Conservation (phyloP, 2,888 invertebrate species). For the Lamellibrachia columna region DNA sequence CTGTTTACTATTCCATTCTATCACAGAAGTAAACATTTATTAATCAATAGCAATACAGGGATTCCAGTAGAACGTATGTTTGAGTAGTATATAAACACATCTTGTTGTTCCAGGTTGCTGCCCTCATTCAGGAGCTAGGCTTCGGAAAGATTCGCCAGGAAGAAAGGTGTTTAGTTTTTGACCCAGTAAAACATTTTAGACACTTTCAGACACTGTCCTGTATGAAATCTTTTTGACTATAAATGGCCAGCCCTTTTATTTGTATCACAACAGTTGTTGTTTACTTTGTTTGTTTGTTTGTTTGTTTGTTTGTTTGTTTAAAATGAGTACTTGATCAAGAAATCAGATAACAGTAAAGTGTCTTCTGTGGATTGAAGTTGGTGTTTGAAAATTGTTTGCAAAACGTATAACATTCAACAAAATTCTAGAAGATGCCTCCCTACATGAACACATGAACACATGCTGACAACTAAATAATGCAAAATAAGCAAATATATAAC, state of each 20-base stretch:
- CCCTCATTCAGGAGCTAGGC: slow-evolving; percentile 48
- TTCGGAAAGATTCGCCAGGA: slow-evolving; percentile 44
- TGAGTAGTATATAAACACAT: not conserved
- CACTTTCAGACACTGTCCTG: not conserved
- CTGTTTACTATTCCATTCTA: not conserved
- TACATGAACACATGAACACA: not conserved
- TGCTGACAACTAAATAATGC: not conserved
- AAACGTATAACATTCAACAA: no score
- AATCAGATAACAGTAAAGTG: no score
- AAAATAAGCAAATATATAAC: not conserved
- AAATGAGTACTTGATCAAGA: no score
- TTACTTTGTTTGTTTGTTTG: no score
- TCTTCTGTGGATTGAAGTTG: not conserved
- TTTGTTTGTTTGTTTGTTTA: no score
- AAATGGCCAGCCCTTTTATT: not conserved
- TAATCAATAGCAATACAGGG: not conserved
- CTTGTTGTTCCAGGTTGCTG: slow-evolving; percentile 43
- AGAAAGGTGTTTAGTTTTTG: not conserved
- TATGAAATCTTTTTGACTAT: not conserved
- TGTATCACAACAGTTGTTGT: no score
- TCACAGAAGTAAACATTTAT: not conserved
- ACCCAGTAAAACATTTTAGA: not conserved
- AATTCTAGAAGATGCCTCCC: not conserved
- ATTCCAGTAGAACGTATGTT: not conserved
- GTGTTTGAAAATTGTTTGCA: not conserved